Conservation (phyloP, 2,888 invertebrate species). For the Alsophila aescularia region DNA sequence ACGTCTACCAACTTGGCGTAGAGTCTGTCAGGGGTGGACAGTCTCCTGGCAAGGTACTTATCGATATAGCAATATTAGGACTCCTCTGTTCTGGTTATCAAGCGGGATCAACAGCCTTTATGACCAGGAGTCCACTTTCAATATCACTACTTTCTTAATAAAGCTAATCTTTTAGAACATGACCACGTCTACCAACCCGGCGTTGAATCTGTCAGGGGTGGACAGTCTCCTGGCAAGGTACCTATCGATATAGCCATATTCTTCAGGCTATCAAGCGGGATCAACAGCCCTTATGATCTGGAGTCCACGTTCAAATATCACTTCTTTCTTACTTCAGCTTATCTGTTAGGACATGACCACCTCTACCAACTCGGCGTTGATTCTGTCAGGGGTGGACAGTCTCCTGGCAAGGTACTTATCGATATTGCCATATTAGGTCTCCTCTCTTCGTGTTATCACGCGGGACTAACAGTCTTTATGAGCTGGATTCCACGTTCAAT, state of each 20-base stretch:
- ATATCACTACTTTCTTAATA: too few species aligned
- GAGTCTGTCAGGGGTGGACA: conserved; percentile 68
- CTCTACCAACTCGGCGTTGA: too few species aligned
- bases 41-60: too few species aligned
- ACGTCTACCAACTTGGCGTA: conserved; percentile 51
- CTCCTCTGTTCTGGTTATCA: too few species aligned
- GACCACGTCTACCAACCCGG: conserved; percentile 51
- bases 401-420: too few species aligned
- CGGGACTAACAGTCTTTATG: too few species aligned
- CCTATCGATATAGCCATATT: neutral
- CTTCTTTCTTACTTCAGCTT: conserved; percentile 79
- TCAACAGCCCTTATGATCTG: conserved; percentile 85
- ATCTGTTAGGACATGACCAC: conserved; percentile 53
- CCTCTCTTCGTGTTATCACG: too few species aligned
- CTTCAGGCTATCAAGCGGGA: conserved; percentile 70
- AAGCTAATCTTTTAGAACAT: conserved; percentile 66
- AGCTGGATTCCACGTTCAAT: too few species aligned
- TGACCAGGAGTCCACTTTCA: too few species aligned
- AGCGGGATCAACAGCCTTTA: too few species aligned
- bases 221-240: conserved; percentile 54
- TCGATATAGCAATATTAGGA: too few species aligned
- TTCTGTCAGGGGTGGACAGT: conserved; percentile 68
- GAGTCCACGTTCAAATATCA: conserved; percentile 86
- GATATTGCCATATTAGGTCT: too few species aligned
- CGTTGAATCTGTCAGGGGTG: conserved; percentile 57